A percentile compares a stretch with the other conserved stretches of the same genome.
Evolutionary conservation across 2,797 vertebrate species (phyloP).

Genomic region (Syngnathus rostellatus): DNA sequence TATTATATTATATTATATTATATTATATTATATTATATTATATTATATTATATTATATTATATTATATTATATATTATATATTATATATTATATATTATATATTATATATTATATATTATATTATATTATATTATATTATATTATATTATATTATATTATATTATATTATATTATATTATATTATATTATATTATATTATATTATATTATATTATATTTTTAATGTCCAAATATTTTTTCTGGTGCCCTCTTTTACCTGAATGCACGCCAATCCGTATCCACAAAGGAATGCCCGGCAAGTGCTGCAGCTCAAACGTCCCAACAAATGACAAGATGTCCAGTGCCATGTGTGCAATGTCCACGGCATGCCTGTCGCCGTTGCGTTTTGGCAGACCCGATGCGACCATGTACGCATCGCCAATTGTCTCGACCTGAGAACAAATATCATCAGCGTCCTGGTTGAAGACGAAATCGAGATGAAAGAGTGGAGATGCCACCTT

Average conservation of each 20-base stretch:
- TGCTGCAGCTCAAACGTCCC: slow-evolving; percentile 87
- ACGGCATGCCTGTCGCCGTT: slow-evolving; percentile 89
- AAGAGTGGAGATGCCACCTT: slow-evolving; percentile 69
- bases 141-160: too few relatives aligned
- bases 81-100: too few relatives aligned
- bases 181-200: too few relatives aligned
- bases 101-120: too few relatives aligned
- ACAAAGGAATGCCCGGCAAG: slow-evolving; percentile 87
- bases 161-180: too few relatives aligned
- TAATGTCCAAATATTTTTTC: neutral
- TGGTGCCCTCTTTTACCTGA: slow-evolving; percentile 71
- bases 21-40: too few relatives aligned
- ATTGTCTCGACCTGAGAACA: slow-evolving; percentile 87
- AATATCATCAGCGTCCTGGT: neutral
- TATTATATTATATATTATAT: too few relatives aligned
- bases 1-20: too few relatives aligned
- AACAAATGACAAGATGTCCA: slow-evolving; percentile 91
- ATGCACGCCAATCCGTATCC: slow-evolving; percentile 95
- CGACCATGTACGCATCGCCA: slow-evolving; percentile 96
- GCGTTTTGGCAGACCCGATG: slow-evolving; percentile 86
- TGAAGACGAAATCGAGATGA: neutral
- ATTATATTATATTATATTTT: too few relatives aligned
- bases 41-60: too few relatives aligned
- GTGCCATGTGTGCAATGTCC: slow-evolving; percentile 90
- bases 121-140: too few relatives aligned